phyloP scores from a whole-genome alignment of 2,888 invertebrate genomes.

The Brenthis ino region DNA sequence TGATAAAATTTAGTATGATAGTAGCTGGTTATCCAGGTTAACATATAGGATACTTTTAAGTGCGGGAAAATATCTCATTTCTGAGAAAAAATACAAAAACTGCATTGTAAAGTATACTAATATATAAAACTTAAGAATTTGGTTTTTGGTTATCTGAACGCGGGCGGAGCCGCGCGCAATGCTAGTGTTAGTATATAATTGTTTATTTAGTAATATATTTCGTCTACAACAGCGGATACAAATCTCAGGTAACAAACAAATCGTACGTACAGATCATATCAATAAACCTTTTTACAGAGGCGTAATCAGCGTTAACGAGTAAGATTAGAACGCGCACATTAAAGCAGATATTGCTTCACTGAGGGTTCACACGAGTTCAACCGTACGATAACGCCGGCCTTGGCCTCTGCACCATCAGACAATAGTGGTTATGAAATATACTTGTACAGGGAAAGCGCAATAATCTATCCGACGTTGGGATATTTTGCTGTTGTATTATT shows the following conservation, averaged over 20 bases:
- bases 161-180: too few species aligned
- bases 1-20: too few species aligned
- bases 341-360: slow-evolving; percentile 48
- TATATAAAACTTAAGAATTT: too few species aligned
- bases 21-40: too few species aligned
- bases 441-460: slow-evolving; percentile 25
- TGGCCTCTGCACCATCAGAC: slow-evolving; percentile 66
- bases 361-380: slow-evolving; percentile 63
- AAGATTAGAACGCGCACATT: slow-evolving; percentile 39
- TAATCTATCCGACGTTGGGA: background rate
- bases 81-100: too few species aligned
- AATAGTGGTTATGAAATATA: slow-evolving; percentile 57
- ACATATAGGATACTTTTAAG: too few species aligned
- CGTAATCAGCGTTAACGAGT: slow-evolving; percentile 47
- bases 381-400: slow-evolving; percentile 62
- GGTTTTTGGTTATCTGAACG: too few species aligned
- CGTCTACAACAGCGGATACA: background rate
- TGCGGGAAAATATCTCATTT: too few species aligned
- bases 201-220: background rate
- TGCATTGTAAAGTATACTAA: too few species aligned
- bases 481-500: too few species aligned
- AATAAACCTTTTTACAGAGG: slow-evolving; percentile 38
- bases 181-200: background rate
- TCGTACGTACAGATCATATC: slow-evolving; percentile 36
- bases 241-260: slow-evolving; percentile 31